Evolutionary conservation across 2,888 invertebrate species (phyloP).

Genomic region (Artemia sinica): DNA sequence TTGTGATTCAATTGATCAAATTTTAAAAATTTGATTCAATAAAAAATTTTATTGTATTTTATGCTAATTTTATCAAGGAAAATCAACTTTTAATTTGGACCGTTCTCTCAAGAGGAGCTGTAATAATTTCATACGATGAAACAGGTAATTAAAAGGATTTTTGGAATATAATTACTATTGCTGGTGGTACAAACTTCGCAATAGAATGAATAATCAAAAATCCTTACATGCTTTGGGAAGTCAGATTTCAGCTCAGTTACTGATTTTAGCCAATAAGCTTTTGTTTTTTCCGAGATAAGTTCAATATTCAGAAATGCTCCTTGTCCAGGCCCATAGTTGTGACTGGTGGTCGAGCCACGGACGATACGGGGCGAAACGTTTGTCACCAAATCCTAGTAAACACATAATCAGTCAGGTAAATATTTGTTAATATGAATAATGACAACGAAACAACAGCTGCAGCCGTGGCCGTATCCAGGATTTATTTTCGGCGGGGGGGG

Average conservation of each 20-base stretch:
- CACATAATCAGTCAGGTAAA: too few species aligned
- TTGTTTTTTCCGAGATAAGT: conserved; percentile 88
- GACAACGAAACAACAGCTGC: too few species aligned
- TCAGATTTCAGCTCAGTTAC: conserved; percentile 73
- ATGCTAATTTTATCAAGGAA: background rate
- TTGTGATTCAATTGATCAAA: too few species aligned
- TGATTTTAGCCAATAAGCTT: conserved; percentile 77
- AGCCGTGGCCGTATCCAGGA: too few species aligned
- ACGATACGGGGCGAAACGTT: conserved; percentile 95
- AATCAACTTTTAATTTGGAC: background rate
- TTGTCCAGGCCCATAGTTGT: conserved; percentile 85
- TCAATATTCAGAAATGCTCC: conserved; percentile 93
- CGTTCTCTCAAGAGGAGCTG: background rate
- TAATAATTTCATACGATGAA: background rate
- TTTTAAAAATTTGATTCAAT: too few species aligned
- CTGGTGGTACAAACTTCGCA: too few species aligned
- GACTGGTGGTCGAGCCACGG: conserved; percentile 76
- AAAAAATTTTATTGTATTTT: too few species aligned
- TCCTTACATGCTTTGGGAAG: conserved; percentile 62
- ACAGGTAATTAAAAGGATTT: conserved; percentile 14
- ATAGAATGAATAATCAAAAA: background rate
- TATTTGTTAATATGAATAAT: too few species aligned
- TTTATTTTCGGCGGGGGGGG: too few species aligned
- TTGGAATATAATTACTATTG: background rate
- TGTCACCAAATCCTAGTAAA: conserved; percentile 66